These are phyloP conservation scores for Gymnoscopelus microlampas DNA, from an alignment of 2,797 vertebrate genomes.

Conservation along the genomic window DNA sequence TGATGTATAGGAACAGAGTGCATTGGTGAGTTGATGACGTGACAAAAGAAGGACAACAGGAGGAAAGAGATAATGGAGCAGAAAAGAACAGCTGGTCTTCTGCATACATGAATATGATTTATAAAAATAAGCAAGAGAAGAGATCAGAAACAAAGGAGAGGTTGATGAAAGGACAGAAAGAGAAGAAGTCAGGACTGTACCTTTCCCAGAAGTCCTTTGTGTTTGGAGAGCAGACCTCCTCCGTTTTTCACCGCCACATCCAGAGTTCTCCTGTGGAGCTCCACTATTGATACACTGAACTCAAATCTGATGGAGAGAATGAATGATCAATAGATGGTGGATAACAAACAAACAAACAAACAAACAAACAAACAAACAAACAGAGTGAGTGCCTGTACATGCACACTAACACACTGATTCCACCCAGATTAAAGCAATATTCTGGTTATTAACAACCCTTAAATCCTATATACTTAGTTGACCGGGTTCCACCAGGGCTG, in stretches of 20 bases:
- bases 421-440: too few relatives aligned
- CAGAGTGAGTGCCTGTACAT: too few relatives aligned
- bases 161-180: not conserved
- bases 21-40: too few relatives aligned
- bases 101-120: not conserved
- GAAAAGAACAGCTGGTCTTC: not conserved
- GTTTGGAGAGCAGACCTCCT: conserved; percentile 93
- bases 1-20: too few relatives aligned
- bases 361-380: too few relatives aligned
- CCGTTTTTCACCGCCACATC: conserved; percentile 97
- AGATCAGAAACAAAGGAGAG: not conserved
- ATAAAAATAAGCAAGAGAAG: not conserved
- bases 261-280: conserved; percentile 89
- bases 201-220: conserved; percentile 97
- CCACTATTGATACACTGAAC: conserved; percentile 91
- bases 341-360: too few relatives aligned
- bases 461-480: too few relatives aligned
- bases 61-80: not conserved
- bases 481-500: too few relatives aligned
- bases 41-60: too few relatives aligned
- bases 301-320: conserved; percentile 85
- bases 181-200: conserved; percentile 56
- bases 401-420: too few relatives aligned
- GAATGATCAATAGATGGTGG: not conserved
- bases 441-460: too few relatives aligned